Conservation (phyloP, 2,888 invertebrate genomes). For the Drosophila nr. perissopoda region DNA sequence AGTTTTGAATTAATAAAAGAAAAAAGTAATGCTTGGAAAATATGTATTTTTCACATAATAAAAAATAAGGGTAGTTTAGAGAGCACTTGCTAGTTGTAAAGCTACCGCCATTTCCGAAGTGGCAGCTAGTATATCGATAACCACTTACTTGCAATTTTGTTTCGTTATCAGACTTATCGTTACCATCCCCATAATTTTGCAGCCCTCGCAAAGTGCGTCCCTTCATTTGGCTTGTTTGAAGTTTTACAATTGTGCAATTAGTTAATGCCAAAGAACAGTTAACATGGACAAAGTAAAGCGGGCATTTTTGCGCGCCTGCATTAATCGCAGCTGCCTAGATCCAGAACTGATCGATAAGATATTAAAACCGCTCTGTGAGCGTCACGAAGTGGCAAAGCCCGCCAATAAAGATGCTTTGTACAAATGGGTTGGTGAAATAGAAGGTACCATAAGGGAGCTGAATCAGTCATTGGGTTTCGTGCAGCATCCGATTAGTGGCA, state of each 20-base stretch:
- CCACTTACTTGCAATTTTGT: background rate
- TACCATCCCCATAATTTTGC: background rate
- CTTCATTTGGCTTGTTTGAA: background rate
- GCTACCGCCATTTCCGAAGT: background rate
- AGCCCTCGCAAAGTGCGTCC: constrained; percentile 34
- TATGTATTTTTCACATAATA: background rate
- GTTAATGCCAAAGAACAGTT: background rate
- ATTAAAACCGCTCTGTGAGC: constrained; percentile 54
- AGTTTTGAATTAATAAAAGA: background rate
- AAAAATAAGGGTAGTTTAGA: too few relatives aligned
- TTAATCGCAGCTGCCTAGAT: constrained; percentile 60
- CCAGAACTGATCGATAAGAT: constrained; percentile 53
- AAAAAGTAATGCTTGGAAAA: background rate
- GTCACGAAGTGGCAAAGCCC: constrained; percentile 48
- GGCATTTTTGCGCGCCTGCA: constrained; percentile 62
- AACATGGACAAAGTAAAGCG: constrained; percentile 57
- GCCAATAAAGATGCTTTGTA: constrained; percentile 33
- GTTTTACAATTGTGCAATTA: background rate
- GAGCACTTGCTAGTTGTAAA: background rate
- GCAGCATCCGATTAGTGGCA: constrained; percentile 48
- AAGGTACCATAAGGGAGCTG: constrained; percentile 37
- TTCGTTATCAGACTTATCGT: background rate
- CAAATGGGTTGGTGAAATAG: constrained; percentile 53
- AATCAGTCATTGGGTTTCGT: constrained; percentile 52
- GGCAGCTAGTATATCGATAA: constrained; percentile 17